Base-by-base conservation (phyloP, 2,113 vertebrate species). In the Amazona guildingii region DNA sequence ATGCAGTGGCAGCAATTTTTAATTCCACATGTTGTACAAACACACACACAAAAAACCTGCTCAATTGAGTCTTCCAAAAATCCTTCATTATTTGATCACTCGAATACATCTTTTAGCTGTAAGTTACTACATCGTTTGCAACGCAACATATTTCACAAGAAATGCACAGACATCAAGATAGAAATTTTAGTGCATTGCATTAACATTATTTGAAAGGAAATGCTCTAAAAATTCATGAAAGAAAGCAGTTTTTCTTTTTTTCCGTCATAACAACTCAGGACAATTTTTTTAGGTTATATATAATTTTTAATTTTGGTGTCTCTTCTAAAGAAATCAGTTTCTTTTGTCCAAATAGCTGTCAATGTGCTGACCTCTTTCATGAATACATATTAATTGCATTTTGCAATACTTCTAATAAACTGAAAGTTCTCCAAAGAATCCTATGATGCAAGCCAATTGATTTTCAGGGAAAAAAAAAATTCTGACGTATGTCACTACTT, bases 21-120 rank as follows among this genome's bases (percentile, higher is more conserved):
- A 52, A 23, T 20, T 78, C 13, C 5, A 44, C 39, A 4, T 41
- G 5, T 66, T 74, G 14, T 25, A 16, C 1, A 46, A 3, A 23
- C 39, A 43, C 25, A 48, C 33, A 33, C 20, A 55, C 18, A 35
- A 43, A 44, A 12, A 1, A 1, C 1, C 6, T 9, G 4, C 5
- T 35, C 61, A 69, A 29, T 23, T 62, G 55, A 76, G 9, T 44
- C 13, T 51, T 86, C 18, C 19, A 88, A 49, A 89, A 83, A 37
- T 39, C 14, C 3, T 83, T 35, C 1, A 1, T 55, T 84, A 9
- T 19, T 5, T 66, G 17, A 51, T 20, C 33, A 64, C 10, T 18
- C 64, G 37, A 87, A 64, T 69, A 43, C 7, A 63, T 8, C 3
- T 77, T 20, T 79, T 9, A 55, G 9, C 10, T 79, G 8, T 31